These are phyloP conservation scores for Brachymystax lenok DNA, from an alignment of 2,797 vertebrate species.

Conservation along the genomic window DNA sequence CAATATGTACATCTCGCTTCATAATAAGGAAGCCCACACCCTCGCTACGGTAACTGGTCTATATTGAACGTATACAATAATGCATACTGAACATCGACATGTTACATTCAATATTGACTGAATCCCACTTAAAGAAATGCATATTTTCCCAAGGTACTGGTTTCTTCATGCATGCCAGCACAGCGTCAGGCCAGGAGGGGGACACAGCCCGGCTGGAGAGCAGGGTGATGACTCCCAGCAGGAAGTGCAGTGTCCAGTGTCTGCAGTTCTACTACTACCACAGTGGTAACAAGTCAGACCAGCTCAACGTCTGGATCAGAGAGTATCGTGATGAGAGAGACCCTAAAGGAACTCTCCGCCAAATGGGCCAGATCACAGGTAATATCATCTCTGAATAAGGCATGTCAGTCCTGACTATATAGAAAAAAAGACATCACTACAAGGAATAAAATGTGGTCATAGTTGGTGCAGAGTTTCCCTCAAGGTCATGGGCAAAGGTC, in stretches of 20 bases:
- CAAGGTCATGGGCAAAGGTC: neutral
- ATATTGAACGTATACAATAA: too few relatives aligned
- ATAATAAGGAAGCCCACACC: too few relatives aligned
- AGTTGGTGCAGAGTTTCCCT: neutral
- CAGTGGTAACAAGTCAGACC: constrained; percentile 70
- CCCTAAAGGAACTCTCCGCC: constrained; percentile 6
- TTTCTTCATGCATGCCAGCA: constrained; percentile 9
- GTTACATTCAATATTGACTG: too few relatives aligned
- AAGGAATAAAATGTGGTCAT: neutral
- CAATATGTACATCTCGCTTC: too few relatives aligned
- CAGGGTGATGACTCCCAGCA: constrained; percentile 70
- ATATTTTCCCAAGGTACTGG: constrained; percentile 8
- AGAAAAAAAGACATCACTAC: too few relatives aligned
- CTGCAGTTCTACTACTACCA: constrained; percentile 86
- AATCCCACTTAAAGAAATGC: too few relatives aligned
- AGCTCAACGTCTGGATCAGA: constrained; percentile 78
- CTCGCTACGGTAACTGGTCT: too few relatives aligned
- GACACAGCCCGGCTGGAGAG: constrained; percentile 68
- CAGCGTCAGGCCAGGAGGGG: neutral
- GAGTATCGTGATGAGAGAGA: constrained; percentile 67
- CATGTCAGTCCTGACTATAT: too few relatives aligned
- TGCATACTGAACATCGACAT: too few relatives aligned
- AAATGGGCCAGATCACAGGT: constrained; percentile 20
- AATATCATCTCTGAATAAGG: too few relatives aligned
- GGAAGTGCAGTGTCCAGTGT: constrained; percentile 78